Evolutionary conservation across 2,113 vertebrate genomes (phyloP).

Genomic region (Oreochromis niloticus): DNA sequence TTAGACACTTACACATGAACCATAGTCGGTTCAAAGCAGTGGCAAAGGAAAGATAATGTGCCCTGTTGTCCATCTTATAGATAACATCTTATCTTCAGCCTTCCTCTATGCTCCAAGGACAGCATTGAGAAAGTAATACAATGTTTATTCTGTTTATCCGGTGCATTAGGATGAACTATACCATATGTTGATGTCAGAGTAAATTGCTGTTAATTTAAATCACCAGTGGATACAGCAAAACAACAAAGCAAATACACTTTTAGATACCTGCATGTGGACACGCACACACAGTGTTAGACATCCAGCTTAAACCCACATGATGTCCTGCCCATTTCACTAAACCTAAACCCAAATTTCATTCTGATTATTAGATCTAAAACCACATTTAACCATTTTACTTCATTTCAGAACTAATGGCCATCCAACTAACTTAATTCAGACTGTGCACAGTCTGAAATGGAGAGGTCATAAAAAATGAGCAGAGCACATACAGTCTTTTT

Average conservation of each 20-base stretch:
- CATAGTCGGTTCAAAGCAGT: neutral
- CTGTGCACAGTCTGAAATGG: neutral
- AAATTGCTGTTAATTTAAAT: neutral
- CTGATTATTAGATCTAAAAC: neutral
- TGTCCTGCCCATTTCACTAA: neutral
- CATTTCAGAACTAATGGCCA: neutral
- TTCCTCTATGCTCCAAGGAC: slow-evolving; percentile 11
- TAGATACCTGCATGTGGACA: neutral
- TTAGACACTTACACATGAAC: neutral
- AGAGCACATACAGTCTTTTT: neutral
- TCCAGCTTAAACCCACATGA: neutral
- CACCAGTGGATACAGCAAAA: neutral
- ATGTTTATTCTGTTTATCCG: slow-evolving; percentile 8
- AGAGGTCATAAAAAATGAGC: neutral
- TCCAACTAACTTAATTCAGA: neutral
- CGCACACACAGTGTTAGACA: neutral
- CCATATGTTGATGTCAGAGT: neutral
- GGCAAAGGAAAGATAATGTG: slow-evolving; percentile 10
- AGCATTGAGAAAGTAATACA: slow-evolving; percentile 1
- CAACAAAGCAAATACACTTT: neutral
- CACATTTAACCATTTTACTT: neutral
- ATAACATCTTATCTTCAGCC: slow-evolving; percentile 52
- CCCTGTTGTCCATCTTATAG: slow-evolving; percentile 15
- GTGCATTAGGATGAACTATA: slow-evolving; percentile 12
- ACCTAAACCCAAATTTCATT: neutral